Evolutionary conservation across 2,888 invertebrate species (phyloP).

Genomic region (Acanthosepion esculentum): DNA sequence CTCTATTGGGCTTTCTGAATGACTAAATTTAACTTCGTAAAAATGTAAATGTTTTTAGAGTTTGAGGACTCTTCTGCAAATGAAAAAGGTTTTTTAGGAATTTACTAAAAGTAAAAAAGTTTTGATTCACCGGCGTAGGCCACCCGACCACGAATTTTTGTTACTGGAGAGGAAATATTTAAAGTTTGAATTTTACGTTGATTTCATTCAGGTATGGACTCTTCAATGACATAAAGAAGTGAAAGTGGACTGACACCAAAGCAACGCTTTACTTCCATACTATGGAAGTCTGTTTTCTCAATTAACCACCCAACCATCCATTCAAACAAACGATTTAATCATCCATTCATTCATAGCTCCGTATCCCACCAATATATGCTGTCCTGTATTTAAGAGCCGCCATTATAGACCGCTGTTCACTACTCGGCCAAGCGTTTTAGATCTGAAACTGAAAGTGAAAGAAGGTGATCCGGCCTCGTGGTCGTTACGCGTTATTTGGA

Average conservation of each 20-base stretch:
- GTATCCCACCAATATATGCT: neutral
- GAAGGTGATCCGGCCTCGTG: neutral
- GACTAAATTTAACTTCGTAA: too few relatives aligned
- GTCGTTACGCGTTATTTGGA: constrained; percentile 21
- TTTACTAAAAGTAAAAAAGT: neutral
- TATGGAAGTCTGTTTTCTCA: neutral
- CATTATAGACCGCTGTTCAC: neutral
- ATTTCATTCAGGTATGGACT: neutral
- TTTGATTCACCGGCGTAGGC: neutral
- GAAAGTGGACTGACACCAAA: neutral
- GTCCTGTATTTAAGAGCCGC: neutral
- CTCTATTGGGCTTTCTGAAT: too few relatives aligned
- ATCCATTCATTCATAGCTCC: neutral
- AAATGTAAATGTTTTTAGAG: neutral
- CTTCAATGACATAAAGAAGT: neutral
- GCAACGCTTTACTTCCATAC: neutral
- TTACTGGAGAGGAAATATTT: neutral
- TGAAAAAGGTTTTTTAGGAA: neutral
- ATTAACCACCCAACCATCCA: constrained; percentile 33
- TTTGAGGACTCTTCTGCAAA: neutral
- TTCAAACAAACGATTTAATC: neutral
- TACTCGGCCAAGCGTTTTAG: neutral
- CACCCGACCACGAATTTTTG: neutral
- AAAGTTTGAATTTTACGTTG: neutral
- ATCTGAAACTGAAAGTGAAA: neutral